Base-by-base conservation (phyloP, 2,113 vertebrate genomes). In the Panthera leo region DNA sequence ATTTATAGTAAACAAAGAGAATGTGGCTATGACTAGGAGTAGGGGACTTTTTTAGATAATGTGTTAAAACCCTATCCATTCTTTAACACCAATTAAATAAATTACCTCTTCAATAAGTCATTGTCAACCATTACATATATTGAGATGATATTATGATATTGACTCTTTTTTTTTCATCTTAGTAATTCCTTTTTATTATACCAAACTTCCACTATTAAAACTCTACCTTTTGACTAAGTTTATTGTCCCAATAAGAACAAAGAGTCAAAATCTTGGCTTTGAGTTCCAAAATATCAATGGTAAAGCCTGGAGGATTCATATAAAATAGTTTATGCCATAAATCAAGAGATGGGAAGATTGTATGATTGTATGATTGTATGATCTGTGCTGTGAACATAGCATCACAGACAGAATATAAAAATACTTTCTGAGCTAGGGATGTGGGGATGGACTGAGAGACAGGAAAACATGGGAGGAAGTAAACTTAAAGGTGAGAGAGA, bases 201-300 rank as follows among this genome's bases (percentile, higher is more conserved):
- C 36, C 76, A 51, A 93, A 58, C 18, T 65, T 93, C 9, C 25
- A 31, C 36, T 86, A 58, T 94, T 65, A 96, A 94, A 86, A 82
- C 11, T 55, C 45, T 61, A 31, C 34, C 34, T 83, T 87, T 76
- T 85, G 79, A 78, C 61, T 76, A 92, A 94, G 51, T 31, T 61
- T 90, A 65, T 78, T 67, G 18, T 67, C 61, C 76, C 2, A 79
- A 16, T 13, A 58, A 85, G 61, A 71, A n/a, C 29, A 85, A 78
- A 91, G 25, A 85, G 45, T 85, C 61, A 84, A 86, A 84, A 61
- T 73, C 53, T 95, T 97, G n/a, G 29, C 45, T 89, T 89, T 91
- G 68, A 80, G n/a, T 82, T 93, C 51, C 51, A 45, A 90, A 89
- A 93, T 36, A 95, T 71, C 55, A 96, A 91, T 94, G 87, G 51